Evolutionary conservation across 1,140 invertebrate genomes (phyloP), one percentile per base, ranked within the genome.

Genomic region (Danaus melanippus): DNA sequence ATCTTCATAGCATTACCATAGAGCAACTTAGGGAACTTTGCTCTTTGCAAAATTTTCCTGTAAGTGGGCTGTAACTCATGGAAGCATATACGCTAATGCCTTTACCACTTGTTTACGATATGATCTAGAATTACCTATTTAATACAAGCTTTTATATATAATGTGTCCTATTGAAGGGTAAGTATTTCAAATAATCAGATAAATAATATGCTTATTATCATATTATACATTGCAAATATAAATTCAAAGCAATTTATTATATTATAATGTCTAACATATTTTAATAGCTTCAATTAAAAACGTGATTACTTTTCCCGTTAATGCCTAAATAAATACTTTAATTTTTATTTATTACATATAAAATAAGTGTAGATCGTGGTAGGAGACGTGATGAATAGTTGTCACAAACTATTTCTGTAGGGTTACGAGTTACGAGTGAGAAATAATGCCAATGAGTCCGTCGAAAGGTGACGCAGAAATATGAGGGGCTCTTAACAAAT

Each of bases 1-100:
- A 84, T 84, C 81, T 84, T 72, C 75, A 82, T 78, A 72, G 76
- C 72, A 83, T 84, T 83, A 82, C 74, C 78, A 84, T 84, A 72
- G 76, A 79, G 72, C 69, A 77, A 83, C 67, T 82, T 79, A 74
- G 72, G 69, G 73, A 81, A 84, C 79, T 84, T 84, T 79, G 81
- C 81, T 82, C 81, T 82, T 71, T 69, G 64, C 64, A 64, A 73
- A 73, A 78, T 77, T 77, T 73, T 63, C 71, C 67, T 61, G 74
- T 82, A 83, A 84, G 81, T 84, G 79, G 79, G 70, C 61, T 69
- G 75, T 84, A 81, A 82, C 68, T 84, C 79, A 83, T 80, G 62
- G 69, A 55, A 67, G 66, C 61, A 71, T 70, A 64, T 69, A 66
- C 46, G 60, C 11, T 49, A 42, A 51, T 39, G 42, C 52, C 66